Evolutionary conservation across 2,888 invertebrate genomes (phyloP).

Genomic region (Cerastis leucographa): DNA sequence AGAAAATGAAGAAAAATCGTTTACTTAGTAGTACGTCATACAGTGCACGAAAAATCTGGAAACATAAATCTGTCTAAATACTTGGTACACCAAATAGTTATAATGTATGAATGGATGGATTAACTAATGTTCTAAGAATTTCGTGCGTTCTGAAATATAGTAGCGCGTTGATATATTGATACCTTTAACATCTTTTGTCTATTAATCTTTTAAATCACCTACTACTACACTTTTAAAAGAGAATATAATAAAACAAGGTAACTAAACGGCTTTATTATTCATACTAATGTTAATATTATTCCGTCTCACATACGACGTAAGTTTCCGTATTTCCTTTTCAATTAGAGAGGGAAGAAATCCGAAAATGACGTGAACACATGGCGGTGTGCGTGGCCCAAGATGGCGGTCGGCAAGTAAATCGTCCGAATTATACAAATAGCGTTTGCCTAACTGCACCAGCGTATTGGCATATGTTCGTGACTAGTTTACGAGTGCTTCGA

Average conservation of each 20-base stretch:
- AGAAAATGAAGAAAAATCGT: constrained; percentile 8
- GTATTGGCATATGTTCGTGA: constrained; percentile 90
- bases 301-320: constrained; percentile 35
- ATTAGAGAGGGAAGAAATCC: constrained; percentile 57
- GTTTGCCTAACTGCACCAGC: constrained; percentile 86
- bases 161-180: constrained; percentile 58
- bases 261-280: constrained; percentile 59
- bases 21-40: neutral
- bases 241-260: constrained; percentile 43
- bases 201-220: constrained; percentile 64
- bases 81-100: constrained; percentile 54
- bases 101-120: constrained; percentile 52
- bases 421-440: constrained; percentile 88
- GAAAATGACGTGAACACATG: constrained; percentile 57
- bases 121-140: constrained; percentile 60
- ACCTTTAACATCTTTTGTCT: constrained; percentile 63
- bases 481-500: constrained; percentile 89
- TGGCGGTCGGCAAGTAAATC: constrained; percentile 78
- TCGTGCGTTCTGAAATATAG: constrained; percentile 50
- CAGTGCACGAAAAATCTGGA: neutral
- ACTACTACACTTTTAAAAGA: constrained; percentile 55
- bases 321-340: constrained; percentile 57
- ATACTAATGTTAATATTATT: constrained; percentile 64
- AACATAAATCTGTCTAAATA: constrained; percentile 50
- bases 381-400: constrained; percentile 62